These are phyloP conservation scores for Cheilosia vernalis DNA, from an alignment of 2,888 invertebrate genomes.

Conservation along the genomic window DNA sequence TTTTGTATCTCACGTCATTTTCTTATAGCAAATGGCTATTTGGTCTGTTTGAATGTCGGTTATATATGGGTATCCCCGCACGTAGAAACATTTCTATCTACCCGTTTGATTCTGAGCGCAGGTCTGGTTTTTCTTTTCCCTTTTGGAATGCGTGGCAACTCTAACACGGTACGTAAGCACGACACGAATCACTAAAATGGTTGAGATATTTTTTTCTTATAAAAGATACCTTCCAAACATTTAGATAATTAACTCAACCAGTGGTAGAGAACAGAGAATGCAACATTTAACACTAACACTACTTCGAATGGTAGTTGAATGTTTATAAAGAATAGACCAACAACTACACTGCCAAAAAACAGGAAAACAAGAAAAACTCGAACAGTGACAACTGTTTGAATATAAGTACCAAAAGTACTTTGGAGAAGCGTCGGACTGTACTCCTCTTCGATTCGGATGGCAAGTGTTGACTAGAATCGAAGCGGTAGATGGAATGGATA, in stretches of 20 bases:
- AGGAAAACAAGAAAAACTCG: slow-evolving; percentile 16
- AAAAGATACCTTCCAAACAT: slow-evolving; percentile 8
- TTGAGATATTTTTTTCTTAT: background rate
- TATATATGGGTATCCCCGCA: slow-evolving; percentile 44
- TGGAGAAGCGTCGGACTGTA: slow-evolving; percentile 10
- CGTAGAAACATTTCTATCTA: slow-evolving; percentile 59
- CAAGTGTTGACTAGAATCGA: slow-evolving; percentile 54
- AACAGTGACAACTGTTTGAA: background rate
- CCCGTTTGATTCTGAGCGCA: slow-evolving; percentile 55
- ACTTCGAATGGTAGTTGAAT: background rate
- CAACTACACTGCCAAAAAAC: background rate
- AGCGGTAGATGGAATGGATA: background rate
- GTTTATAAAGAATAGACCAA: background rate
- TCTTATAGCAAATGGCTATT: slow-evolving; percentile 40
- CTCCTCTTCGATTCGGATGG: slow-evolving; percentile 58
- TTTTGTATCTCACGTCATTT: slow-evolving; percentile 62
- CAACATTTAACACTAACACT: slow-evolving; percentile 41
- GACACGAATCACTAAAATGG: slow-evolving; percentile 16
- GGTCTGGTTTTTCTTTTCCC: slow-evolving; percentile 17
- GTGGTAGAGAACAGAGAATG: slow-evolving; percentile 7
- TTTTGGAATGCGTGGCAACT: slow-evolving; percentile 13
- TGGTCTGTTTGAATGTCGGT: slow-evolving; percentile 28
- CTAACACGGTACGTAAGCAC: slow-evolving; percentile 60
- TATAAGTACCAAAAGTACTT: no score
- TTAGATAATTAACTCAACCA: slow-evolving; percentile 29